These are phyloP conservation scores for Crotalus horridus DNA, from an alignment of 2,113 vertebrate species.

Conservation along the genomic window DNA sequence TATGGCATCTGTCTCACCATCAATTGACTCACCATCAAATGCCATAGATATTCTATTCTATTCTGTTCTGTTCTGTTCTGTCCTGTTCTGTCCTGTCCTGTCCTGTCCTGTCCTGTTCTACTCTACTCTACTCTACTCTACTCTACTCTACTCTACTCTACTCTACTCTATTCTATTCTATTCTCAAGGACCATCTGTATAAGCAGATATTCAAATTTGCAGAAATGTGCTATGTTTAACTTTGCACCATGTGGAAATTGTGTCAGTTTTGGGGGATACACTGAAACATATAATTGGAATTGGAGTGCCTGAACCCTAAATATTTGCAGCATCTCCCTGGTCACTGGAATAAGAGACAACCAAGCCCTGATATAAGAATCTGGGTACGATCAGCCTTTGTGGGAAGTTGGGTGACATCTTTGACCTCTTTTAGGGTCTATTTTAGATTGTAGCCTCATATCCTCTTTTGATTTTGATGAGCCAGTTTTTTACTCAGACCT, in stretches of 20 bases:
- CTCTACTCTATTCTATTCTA: too few species aligned
- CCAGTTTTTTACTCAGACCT: neutral
- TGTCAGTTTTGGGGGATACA: neutral
- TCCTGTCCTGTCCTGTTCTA: too few species aligned
- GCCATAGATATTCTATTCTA: too few species aligned
- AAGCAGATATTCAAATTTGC: neutral
- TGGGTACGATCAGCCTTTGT: neutral
- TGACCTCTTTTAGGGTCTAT: neutral
- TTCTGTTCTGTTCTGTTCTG: too few species aligned
- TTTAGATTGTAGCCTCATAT: neutral
- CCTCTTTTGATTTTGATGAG: neutral
- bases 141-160: too few species aligned
- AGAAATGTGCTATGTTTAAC: neutral
- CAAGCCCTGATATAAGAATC: neutral
- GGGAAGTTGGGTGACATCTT: neutral
- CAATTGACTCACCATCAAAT: too few species aligned
- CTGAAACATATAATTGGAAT: neutral
- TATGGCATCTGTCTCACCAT: too few species aligned
- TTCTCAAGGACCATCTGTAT: neutral
- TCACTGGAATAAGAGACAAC: neutral
- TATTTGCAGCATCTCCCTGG: neutral
- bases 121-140: too few species aligned
- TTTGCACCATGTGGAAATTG: neutral
- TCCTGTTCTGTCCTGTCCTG: too few species aligned
- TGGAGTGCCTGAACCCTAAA: neutral